phyloP scores from a whole-genome alignment of 2,888 invertebrate genomes.

The Xylota segnis region DNA sequence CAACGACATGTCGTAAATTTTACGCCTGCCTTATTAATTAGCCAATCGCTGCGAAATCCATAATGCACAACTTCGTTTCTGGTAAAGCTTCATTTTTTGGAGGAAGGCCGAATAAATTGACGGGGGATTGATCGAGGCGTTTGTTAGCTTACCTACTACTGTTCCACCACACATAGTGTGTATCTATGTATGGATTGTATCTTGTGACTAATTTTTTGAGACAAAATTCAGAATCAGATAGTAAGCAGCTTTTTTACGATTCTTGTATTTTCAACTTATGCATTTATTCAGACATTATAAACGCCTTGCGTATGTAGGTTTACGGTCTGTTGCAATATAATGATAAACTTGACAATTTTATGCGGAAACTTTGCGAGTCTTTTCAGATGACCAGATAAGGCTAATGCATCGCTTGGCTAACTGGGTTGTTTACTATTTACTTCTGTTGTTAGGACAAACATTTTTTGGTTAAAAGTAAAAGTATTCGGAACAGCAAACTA shows the following conservation, averaged over 20 bases:
- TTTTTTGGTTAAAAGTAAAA: not conserved
- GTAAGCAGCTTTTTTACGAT: conserved; percentile 41
- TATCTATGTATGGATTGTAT: conserved; percentile 2
- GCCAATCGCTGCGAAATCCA: conserved; percentile 37
- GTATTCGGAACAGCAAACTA: not conserved
- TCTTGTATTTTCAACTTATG: conserved; percentile 6
- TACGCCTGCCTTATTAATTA: conserved; percentile 54
- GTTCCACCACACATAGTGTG: not conserved
- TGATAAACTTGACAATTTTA: conserved; percentile 43
- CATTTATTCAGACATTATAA: conserved; percentile 24
- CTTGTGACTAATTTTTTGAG: conserved; percentile 46
- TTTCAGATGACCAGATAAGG: conserved; percentile 14
- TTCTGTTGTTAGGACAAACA: not conserved
- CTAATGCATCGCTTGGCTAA: conserved; percentile 8
- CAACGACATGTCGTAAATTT: conserved; percentile 64
- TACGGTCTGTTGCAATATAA: conserved; percentile 36
- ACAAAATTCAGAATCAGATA: conserved; percentile 40
- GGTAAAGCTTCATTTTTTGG: conserved; percentile 38
- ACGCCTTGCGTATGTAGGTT: conserved; percentile 56
- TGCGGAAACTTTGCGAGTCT: conserved; percentile 41
- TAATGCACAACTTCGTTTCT: conserved; percentile 47
- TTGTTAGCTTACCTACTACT: conserved; percentile 18
- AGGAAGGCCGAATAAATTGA: conserved; percentile 52
- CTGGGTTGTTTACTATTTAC: conserved; percentile 8
- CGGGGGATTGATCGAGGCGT: conserved; percentile 33